These are phyloP conservation scores for Magallana angulata DNA, from an alignment of 1,140 invertebrate genomes.

Conservation along the genomic window DNA sequence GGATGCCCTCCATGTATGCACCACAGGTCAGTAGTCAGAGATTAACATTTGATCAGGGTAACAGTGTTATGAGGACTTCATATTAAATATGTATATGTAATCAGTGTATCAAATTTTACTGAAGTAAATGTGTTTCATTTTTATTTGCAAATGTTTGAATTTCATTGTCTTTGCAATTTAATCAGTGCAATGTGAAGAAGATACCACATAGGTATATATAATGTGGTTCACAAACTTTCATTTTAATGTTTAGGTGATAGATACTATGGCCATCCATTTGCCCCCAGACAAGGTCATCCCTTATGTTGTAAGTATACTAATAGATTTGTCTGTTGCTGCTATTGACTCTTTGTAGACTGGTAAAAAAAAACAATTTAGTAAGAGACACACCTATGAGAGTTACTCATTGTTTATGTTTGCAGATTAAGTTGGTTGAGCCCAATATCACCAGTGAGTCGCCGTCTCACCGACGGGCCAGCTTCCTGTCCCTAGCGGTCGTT, in stretches of 20 bases:
- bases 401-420: conserved; percentile 55
- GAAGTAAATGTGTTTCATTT: no score
- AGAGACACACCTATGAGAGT: not conserved
- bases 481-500: conserved; percentile 87
- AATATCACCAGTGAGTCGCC: conserved; percentile 83
- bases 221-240: no score
- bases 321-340: not conserved
- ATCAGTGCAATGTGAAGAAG: no score
- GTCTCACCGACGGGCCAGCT: conserved; percentile 85
- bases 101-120: no score
- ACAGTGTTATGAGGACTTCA: no score
- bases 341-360: no score
- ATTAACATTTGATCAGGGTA: no score
- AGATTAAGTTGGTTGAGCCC: conserved; percentile 84
- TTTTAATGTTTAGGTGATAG: conserved; percentile 82
- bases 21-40: conserved; percentile 81
- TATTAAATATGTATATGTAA: no score
- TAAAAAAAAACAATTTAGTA: not conserved
- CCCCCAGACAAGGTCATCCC: conserved; percentile 89
- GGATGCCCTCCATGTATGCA: conserved; percentile 84
- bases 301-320: conserved; percentile 82
- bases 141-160: no score
- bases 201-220: no score
- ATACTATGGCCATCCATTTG: conserved; percentile 87
- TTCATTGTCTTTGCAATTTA: no score